These are phyloP conservation scores for Ciconia boyciana DNA, from an alignment of 2,113 vertebrate species.

Conservation along the genomic window DNA sequence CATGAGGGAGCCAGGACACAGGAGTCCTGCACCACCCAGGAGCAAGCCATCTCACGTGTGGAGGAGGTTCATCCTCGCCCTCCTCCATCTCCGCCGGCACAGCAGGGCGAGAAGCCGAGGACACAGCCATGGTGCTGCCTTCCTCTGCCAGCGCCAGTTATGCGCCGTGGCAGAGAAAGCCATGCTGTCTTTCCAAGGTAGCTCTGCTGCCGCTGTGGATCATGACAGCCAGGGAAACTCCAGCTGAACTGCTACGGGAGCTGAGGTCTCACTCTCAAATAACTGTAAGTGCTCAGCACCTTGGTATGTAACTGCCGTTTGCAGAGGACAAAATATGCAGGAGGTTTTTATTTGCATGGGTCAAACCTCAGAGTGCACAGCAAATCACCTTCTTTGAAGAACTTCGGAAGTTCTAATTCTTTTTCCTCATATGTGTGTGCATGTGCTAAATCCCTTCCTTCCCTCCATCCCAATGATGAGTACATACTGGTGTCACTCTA, in stretches of 20 bases:
- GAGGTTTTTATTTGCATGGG: background rate
- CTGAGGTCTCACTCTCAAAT: background rate
- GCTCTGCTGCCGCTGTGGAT: background rate
- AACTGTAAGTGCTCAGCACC: background rate
- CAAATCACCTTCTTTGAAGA: background rate
- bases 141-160: background rate
- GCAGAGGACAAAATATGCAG: background rate
- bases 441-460: background rate
- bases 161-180: background rate
- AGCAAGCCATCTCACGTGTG: accelerated
- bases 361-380: background rate
- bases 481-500: background rate
- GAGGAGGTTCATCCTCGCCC: accelerated
- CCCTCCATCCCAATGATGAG: background rate
- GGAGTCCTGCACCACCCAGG: background rate
- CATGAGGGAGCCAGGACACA: background rate
- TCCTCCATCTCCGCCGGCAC: accelerated
- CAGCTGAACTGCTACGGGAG: background rate
- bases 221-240: background rate
- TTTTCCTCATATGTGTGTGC: background rate
- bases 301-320: background rate
- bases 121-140: background rate
- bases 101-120: accelerated
- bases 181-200: background rate
- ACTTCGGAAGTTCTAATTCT: background rate